Percentiles rank a stretch among this genome's conserved stretches.
These are phyloP conservation scores for Melanotaenia nigrans DNA, from an alignment of 2,797 vertebrate genomes.

Conservation along the genomic window DNA sequence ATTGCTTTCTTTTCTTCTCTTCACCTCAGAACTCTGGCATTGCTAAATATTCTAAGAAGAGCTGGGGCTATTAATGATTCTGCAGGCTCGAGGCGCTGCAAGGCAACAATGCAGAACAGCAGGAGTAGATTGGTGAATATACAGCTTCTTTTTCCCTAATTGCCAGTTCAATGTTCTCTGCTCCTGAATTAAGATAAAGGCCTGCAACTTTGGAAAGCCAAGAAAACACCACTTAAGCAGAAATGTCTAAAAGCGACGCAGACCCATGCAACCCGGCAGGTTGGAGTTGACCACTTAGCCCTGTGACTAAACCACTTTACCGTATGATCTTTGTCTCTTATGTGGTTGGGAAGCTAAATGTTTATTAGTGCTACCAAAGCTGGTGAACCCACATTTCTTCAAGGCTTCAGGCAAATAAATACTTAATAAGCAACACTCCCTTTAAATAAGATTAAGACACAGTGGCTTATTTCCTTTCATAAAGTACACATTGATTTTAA, in stretches of 20 bases:
- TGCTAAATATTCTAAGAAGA: constrained; percentile 46
- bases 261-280: constrained; percentile 51
- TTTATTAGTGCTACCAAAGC: constrained; percentile 43
- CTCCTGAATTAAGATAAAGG: constrained; percentile 62
- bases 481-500: constrained; percentile 79
- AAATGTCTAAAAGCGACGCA: constrained; percentile 47
- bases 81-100: constrained; percentile 36
- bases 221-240: constrained; percentile 58
- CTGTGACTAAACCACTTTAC: constrained; percentile 52
- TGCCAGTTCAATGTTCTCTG: constrained; percentile 54
- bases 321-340: constrained; percentile 41
- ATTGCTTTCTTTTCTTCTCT: constrained; percentile 9
- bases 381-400: constrained; percentile 31
- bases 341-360: constrained; percentile 39
- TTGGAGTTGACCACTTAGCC: constrained; percentile 57
- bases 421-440: constrained; percentile 74
- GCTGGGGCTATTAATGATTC: constrained; percentile 50
- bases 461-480: constrained; percentile 76
- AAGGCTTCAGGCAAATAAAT: constrained; percentile 73
- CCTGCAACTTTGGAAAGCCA: constrained; percentile 31
- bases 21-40: constrained; percentile 19
- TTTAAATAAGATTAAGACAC: constrained; percentile 80
- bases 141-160: constrained; percentile 55
- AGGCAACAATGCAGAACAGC: constrained; percentile 51
- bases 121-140: constrained; percentile 42